Percentiles rank a stretch among this genome's conserved stretches.
phyloP scores from a whole-genome alignment of 2,113 vertebrate species.

The Gavia stellata region DNA sequence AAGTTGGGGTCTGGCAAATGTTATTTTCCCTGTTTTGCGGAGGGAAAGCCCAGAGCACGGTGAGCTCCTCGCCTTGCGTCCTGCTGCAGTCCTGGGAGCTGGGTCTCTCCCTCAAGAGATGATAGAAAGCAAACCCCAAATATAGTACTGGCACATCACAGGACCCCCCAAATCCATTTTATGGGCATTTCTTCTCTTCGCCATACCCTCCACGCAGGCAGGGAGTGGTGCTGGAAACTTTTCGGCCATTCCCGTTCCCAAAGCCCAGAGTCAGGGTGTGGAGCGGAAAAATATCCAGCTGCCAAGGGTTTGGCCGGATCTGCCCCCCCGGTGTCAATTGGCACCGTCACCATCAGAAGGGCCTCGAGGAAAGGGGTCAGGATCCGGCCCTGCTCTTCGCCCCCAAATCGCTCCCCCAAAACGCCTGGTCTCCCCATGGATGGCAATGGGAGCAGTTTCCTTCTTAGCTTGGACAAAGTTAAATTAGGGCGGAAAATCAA shows the following conservation, averaged over 20 bases:
- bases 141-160: not conserved
- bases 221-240: not conserved
- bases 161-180: not conserved
- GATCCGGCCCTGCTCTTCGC: rapidly evolving
- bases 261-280: not conserved
- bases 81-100: not conserved
- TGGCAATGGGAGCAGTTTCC: not conserved
- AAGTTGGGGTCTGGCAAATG: not conserved
- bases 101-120: not conserved
- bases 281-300: not conserved
- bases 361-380: rapidly evolving
- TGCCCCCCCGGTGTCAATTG: not conserved
- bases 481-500: not conserved
- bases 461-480: not conserved
- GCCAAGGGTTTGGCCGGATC: not conserved
- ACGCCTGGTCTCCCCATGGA: not conserved
- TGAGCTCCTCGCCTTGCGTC: rapidly evolving
- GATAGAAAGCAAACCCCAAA: not conserved
- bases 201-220: rapidly evolving
- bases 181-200: rapidly evolving
- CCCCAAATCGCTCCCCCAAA: rapidly evolving
- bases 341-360: not conserved
- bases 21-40: not conserved
- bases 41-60: not conserved
- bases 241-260: not conserved